A percentile compares a stretch with the other conserved stretches of the same genome.
These are phyloP conservation scores for Helogale parvula DNA, from an alignment of 2,113 vertebrate species.

Conservation along the genomic window DNA sequence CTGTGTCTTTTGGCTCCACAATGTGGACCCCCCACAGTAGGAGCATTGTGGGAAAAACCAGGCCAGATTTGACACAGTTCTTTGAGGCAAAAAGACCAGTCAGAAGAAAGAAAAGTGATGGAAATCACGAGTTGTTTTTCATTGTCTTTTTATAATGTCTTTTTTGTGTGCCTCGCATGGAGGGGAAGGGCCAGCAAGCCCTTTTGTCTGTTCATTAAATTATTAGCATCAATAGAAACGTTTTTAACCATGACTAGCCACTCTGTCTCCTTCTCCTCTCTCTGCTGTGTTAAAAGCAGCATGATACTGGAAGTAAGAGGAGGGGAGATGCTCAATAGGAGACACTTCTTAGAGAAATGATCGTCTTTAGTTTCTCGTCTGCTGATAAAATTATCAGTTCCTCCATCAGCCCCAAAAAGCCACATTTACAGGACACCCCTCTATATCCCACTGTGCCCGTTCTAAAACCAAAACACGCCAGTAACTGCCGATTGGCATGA, in stretches of 20 bases:
- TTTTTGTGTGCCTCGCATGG: slow-evolving; percentile 57
- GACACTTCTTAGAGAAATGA: slow-evolving; percentile 30
- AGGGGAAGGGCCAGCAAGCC: neutral
- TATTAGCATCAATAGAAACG: slow-evolving; percentile 61
- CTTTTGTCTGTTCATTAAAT: slow-evolving; percentile 65
- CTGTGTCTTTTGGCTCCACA: neutral
- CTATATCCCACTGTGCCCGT: neutral
- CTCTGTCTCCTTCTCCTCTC: slow-evolving; percentile 12
- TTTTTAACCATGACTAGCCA: slow-evolving; percentile 44
- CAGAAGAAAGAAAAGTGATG: slow-evolving; percentile 40
- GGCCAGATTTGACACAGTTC: slow-evolving; percentile 54
- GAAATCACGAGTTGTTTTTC: slow-evolving; percentile 59
- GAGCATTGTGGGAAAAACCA: slow-evolving; percentile 38
- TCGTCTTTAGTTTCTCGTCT: slow-evolving; percentile 2
- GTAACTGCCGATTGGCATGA: neutral
- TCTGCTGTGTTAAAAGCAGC: slow-evolving; percentile 61
- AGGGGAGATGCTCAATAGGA: slow-evolving; percentile 26
- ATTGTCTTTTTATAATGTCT: slow-evolving; percentile 63
- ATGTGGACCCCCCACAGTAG: slow-evolving; percentile 25
- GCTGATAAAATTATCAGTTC: neutral
- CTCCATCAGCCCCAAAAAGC: neutral
- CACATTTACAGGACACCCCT: neutral
- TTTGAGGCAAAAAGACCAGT: slow-evolving; percentile 63
- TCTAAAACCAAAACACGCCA: neutral
- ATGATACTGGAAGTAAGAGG: slow-evolving; percentile 28